These are phyloP conservation scores for Ernsta delagoae DNA, from an alignment of 2,888 invertebrate species.

Conservation along the genomic window DNA sequence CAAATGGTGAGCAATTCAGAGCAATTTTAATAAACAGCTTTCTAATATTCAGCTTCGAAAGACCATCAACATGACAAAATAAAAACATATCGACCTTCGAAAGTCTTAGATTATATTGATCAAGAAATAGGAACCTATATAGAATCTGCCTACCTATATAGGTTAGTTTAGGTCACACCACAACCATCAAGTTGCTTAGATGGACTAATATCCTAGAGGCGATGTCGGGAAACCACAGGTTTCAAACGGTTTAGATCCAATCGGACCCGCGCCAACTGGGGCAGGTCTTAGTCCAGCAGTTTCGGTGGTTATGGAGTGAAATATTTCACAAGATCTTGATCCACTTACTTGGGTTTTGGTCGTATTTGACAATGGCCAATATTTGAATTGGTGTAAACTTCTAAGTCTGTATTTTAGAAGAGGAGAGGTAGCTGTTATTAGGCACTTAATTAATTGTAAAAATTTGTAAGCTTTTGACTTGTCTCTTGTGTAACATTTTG, in stretches of 20 bases:
- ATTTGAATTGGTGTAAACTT: no score
- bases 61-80: neutral
- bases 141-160: neutral
- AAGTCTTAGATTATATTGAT: neutral
- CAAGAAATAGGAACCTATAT: neutral
- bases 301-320: neutral
- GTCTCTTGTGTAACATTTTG: no score
- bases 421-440: no score
- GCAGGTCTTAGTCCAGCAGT: neutral
- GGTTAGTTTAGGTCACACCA: slow-evolving; percentile 1
- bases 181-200: slow-evolving; percentile 9
- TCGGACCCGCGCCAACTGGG: slow-evolving; percentile 1
- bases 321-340: neutral
- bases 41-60: no score
- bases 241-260: slow-evolving; percentile 7
- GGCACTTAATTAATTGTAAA: no score
- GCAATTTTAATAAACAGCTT: no score
- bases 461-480: no score
- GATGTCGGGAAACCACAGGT: neutral
- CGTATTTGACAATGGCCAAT: neutral
- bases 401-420: no score
- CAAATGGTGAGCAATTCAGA: slow-evolving; percentile 62
- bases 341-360: neutral
- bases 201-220: slow-evolving; percentile 7
- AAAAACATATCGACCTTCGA: neutral